These are phyloP conservation scores for Trididemnum clinides DNA, from an alignment of 23 tunicate species.

Conservation along the genomic window DNA sequence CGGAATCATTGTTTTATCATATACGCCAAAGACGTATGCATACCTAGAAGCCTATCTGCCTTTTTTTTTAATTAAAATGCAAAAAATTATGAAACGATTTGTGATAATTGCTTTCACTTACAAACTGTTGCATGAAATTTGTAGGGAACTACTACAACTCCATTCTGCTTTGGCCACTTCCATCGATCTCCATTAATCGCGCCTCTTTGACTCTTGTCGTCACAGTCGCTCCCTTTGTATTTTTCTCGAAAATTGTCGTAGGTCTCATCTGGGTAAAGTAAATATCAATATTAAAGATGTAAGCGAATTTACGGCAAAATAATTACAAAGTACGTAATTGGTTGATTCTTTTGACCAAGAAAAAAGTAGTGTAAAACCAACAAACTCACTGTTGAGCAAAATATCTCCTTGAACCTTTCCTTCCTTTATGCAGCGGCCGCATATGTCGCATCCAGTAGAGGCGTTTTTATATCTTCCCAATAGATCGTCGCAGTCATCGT, in stretches of 20 bases:
- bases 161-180: slow-evolving; percentile 11
- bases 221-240: background rate
- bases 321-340: no score
- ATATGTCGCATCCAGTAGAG: slow-evolving; percentile 15
- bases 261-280: no score
- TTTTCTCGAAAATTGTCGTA: no score
- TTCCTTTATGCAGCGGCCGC: background rate
- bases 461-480: slow-evolving; percentile 20
- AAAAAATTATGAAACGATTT: no score
- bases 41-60: no score
- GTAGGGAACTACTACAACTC: background rate
- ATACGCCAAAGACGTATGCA: no score
- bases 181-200: background rate
- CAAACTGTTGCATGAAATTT: background rate
- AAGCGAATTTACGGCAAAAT: no score
- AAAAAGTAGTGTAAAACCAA: no score
- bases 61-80: no score
- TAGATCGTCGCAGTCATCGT: background rate
- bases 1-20: no score
- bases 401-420: slow-evolving; percentile 42
- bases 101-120: background rate
- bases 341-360: no score
- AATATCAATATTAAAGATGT: no score
- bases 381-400: background rate
- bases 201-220: background rate